Evolutionary conservation across 2,888 invertebrate species (phyloP), one percentile per base, ranked within the genome.

Genomic region (Iselma pallidipennis): DNA sequence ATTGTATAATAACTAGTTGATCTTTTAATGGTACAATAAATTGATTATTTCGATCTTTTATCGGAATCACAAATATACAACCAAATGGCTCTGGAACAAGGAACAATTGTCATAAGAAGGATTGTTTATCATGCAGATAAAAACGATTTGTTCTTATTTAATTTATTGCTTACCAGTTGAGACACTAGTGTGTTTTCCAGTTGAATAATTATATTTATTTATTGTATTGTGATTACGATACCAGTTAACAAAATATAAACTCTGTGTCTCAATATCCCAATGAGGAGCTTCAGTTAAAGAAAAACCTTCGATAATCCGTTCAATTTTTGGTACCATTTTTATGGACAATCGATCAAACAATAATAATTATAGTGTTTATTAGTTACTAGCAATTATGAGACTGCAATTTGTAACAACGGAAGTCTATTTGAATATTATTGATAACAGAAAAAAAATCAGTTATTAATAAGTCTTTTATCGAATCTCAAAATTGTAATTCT

Each of bases 221-320:
- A 75, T 72, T 4, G 58, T 59, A 42, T 70, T 68, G n/a, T n/a
- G n/a, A n/a, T n/a, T n/a, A n/a, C n/a, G 29, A 69, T 68, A 12
- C 69, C 68, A 52, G 89, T 90, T 89, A 65, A 89, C 88, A 76
- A 85, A 89, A 80, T 87, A 89, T 4, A 90, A 81, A 37, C 82
- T 85, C 75, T 88, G 86, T 33, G 84, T 83, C 25, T 77, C 78
- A 49, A 82, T 80, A 77, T 88, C 87, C 90, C 90, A 91, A 77
- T 90, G 89, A 0, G 90, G 90, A 23, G 89, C 89, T 78, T 91
- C 90, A 62, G 89, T 89, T 53, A 89, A 80, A 72, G 82, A 78
- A 67, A 85, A 82, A 1, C 84, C 83, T 57, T 76, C 75, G 5
- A 82, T 81, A 66, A 85, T 82, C 42, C 79, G 74, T 61, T 81